Evolutionary conservation across 35 echinoderm and acorn worm species (phyloP).

Genomic region (Diadema setosum): DNA sequence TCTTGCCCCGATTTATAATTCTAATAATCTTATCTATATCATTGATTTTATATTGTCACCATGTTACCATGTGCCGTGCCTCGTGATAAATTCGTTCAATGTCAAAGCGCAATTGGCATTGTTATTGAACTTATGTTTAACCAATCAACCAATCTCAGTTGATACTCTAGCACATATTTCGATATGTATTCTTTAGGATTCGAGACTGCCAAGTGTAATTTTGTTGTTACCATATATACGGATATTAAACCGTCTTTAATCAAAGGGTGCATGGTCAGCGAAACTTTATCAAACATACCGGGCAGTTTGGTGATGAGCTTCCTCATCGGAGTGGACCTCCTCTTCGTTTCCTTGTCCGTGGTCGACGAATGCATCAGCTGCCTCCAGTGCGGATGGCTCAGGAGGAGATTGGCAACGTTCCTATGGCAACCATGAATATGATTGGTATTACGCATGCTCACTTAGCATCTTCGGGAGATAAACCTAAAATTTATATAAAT

Average conservation of each 20-base stretch:
- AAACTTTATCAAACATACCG: not conserved
- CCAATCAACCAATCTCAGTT: not conserved
- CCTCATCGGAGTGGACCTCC: conserved; percentile 62
- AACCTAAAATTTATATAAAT: not conserved
- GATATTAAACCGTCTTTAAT: not conserved
- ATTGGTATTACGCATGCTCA: not conserved
- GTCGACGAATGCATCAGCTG: conserved; percentile 61
- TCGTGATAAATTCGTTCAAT: too few relatives aligned
- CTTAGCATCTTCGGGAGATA: not conserved
- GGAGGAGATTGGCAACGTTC: conserved; percentile 55
- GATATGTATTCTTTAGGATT: too few relatives aligned
- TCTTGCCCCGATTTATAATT: too few relatives aligned
- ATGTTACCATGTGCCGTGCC: too few relatives aligned
- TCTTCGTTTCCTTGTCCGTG: conserved; percentile 3
- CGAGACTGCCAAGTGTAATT: too few relatives aligned
- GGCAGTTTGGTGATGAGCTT: conserved; percentile 93
- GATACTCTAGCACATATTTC: too few relatives aligned
- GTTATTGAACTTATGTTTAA: not conserved
- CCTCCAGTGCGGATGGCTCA: conserved; percentile 54
- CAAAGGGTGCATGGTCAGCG: not conserved
- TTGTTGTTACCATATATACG: not conserved
- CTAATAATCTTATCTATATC: too few relatives aligned
- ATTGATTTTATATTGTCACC: too few relatives aligned
- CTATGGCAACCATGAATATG: not conserved
- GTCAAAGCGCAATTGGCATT: too few relatives aligned